Evolutionary conservation across 2,888 invertebrate genomes (phyloP).

Genomic region (Deroplatys truncata): DNA sequence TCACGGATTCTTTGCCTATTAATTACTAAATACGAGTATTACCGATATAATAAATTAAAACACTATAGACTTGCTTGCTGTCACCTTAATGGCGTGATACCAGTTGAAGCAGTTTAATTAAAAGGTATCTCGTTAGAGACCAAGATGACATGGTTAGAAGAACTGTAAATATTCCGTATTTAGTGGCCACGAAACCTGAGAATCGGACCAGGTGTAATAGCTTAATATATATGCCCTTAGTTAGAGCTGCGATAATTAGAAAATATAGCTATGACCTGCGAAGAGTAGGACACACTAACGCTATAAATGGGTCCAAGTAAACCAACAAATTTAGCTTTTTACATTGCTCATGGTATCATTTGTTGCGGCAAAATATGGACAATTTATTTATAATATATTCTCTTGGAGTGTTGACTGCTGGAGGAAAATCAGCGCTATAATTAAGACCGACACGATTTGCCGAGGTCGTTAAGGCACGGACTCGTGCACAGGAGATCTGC

Average conservation of each 20-base stretch:
- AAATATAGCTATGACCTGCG: not conserved
- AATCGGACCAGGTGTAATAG: not conserved
- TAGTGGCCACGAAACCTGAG: not conserved
- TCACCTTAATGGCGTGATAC: not conserved
- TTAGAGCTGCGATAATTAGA: not conserved
- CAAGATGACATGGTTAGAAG: not conserved
- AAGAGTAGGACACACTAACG: too few species aligned
- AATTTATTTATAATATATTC: too few species aligned
- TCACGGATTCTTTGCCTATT: not conserved
- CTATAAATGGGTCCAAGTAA: too few species aligned
- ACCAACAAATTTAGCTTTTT: too few species aligned
- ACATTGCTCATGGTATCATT: too few species aligned
- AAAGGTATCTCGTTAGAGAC: not conserved
- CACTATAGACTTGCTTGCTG: not conserved
- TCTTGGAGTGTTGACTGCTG: too few species aligned
- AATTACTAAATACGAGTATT: not conserved
- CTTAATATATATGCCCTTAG: not conserved
- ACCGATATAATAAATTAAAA: not conserved
- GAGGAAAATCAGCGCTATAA: too few species aligned
- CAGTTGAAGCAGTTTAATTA: not conserved
- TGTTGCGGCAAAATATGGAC: too few species aligned
- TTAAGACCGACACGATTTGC: too few species aligned
- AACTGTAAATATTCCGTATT: not conserved
- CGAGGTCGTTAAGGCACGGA: too few species aligned
- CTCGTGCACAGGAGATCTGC: too few species aligned